Percentiles rank a stretch among this genome's conserved stretches.
These are phyloP conservation scores for Erythrolamprus reginae DNA, from an alignment of 2,113 vertebrate species.

Conservation along the genomic window DNA sequence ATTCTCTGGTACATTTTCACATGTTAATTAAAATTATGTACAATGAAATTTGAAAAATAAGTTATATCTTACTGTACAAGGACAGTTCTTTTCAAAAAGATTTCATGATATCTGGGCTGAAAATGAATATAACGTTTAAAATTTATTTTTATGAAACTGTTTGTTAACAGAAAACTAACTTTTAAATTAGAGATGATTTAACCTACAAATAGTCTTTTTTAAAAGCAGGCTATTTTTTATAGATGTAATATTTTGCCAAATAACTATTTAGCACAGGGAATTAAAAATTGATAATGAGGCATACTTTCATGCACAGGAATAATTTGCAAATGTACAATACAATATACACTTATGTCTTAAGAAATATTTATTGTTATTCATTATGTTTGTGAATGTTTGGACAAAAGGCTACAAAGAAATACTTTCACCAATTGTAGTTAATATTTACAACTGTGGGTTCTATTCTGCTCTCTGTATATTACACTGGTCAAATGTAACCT, in stretches of 20 bases:
- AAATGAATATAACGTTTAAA: neutral
- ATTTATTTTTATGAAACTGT: neutral
- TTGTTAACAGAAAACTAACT: neutral
- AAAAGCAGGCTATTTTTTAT: neutral
- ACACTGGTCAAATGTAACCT: neutral
- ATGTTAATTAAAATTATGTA: neutral
- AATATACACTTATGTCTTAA: neutral
- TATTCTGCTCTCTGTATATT: neutral
- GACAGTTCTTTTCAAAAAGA: neutral
- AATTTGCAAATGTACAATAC: neutral
- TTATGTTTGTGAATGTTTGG: neutral
- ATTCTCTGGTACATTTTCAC: neutral
- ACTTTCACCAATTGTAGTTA: neutral
- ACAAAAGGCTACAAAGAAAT: neutral
- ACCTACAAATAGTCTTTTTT: neutral
- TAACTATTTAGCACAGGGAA: neutral
- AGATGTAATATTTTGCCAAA: neutral
- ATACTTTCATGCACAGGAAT: neutral
- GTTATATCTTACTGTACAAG: neutral
- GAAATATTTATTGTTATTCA: neutral
- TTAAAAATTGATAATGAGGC: neutral
- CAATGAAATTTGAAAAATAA: neutral
- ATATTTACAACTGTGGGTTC: neutral
- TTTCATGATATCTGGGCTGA: neutral
- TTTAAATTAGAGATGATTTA: neutral